Evolutionary conservation across 1,140 invertebrate species (phyloP).

Genomic region (Drepana arcuata): DNA sequence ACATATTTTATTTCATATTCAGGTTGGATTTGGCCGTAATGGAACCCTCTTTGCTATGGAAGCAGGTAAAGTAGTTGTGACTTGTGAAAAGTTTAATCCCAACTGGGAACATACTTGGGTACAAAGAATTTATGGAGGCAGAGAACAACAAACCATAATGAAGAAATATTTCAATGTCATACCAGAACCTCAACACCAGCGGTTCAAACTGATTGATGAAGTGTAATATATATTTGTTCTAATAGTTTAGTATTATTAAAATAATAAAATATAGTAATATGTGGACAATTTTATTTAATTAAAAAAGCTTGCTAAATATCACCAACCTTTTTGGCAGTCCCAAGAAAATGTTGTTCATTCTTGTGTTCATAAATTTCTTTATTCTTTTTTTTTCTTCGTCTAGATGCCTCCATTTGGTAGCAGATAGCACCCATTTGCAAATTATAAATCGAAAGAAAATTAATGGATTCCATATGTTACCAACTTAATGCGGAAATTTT

Average conservation of each 20-base stretch:
- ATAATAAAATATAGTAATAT: no score
- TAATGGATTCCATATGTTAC: no score
- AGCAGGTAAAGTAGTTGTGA: slow-evolving; percentile 80
- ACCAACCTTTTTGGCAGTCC: no score
- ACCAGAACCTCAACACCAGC: slow-evolving; percentile 79
- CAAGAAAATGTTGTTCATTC: no score
- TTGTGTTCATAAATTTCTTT: no score
- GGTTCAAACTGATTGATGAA: slow-evolving; percentile 82
- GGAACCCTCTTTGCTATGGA: slow-evolving; percentile 83
- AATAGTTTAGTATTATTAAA: slow-evolving; percentile 21
- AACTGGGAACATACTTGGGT: slow-evolving; percentile 82
- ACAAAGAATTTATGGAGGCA: slow-evolving; percentile 74
- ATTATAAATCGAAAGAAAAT: no score
- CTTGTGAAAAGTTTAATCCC: slow-evolving; percentile 82
- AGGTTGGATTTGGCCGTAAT: slow-evolving; percentile 86
- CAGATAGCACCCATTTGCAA: no score
- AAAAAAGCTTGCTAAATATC: no score
- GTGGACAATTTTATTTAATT: no score
- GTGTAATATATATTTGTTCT: slow-evolving; percentile 52
- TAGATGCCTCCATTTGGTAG: no score
- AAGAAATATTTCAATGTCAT: slow-evolving; percentile 89
- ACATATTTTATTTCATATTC: slow-evolving; percentile 33
- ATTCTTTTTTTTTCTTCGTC: no score
- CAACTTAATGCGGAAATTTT: no score
- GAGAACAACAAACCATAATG: slow-evolving; percentile 77